Percentiles rank a stretch among this genome's conserved stretches.
Conservation (phyloP, 2,797 vertebrate species). For the Coreius guichenoti region DNA sequence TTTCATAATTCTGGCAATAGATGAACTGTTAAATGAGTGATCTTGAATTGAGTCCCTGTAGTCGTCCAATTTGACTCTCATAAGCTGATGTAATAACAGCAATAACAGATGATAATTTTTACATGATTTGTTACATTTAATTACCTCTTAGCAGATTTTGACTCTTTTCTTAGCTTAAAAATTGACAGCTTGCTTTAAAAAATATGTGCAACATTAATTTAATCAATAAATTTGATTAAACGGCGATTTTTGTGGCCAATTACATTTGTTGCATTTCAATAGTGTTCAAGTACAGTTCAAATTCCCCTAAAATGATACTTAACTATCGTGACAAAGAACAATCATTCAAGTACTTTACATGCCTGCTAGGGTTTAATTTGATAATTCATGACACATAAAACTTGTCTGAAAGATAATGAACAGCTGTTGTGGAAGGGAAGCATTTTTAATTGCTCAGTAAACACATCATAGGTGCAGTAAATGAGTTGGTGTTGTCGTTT, state of each 20-base stretch:
- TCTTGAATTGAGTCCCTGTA: no score
- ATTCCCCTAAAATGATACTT: neutral
- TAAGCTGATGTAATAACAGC: no score
- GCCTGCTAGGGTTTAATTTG: neutral
- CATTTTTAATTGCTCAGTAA: neutral
- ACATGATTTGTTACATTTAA: no score
- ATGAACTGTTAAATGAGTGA: no score
- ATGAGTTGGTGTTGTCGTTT: neutral
- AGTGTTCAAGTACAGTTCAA: neutral
- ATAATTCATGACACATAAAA: neutral
- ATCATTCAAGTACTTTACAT: slow-evolving; percentile 24
- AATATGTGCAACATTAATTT: neutral
- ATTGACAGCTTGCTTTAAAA: neutral
- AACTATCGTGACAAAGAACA: neutral
- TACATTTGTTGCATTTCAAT: neutral
- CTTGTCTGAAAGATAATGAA: neutral
- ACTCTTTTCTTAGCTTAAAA: neutral
- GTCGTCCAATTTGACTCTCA: no score
- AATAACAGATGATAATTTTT: no score
- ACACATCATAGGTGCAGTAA: neutral
- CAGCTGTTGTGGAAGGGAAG: slow-evolving; percentile 9
- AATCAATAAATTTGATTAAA: neutral
- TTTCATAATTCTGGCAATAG: no score
- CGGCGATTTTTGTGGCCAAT: neutral
- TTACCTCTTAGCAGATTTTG: no score